Percentiles rank a stretch among this genome's conserved stretches.
phyloP scores from a whole-genome alignment of 2,888 invertebrate genomes.

The Sesia apiformis region DNA sequence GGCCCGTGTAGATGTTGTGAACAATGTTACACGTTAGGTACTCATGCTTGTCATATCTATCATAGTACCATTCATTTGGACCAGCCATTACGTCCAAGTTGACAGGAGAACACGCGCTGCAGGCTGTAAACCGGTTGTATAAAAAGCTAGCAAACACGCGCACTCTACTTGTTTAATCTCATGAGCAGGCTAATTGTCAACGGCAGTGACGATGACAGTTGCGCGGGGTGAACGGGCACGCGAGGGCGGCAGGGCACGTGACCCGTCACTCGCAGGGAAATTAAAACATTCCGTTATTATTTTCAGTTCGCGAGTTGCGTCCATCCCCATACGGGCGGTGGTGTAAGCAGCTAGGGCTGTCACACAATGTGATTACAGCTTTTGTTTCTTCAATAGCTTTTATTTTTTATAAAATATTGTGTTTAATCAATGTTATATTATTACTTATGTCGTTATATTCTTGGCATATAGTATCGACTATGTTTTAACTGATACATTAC shows the following conservation, averaged over 20 bases:
- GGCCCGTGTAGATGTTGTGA: conserved; percentile 22
- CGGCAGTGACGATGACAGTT: conserved; percentile 65
- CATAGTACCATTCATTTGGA: conserved; percentile 26
- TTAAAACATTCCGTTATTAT: conserved; percentile 74
- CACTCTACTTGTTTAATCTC: conserved; percentile 62
- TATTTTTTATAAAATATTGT: no score
- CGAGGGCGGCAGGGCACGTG: conserved; percentile 48
- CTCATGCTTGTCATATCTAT: conserved; percentile 40
- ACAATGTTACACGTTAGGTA: conserved; percentile 21
- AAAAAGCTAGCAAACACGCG: conserved; percentile 41
- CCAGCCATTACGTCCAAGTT: conserved; percentile 25
- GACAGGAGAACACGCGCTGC: conserved; percentile 25
- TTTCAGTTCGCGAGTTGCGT: conserved; percentile 31
- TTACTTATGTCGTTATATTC: no score
- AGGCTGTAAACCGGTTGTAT: conserved; percentile 23
- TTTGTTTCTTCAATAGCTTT: no score
- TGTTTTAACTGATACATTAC: no score
- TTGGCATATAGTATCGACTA: no score
- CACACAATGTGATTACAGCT: not conserved
- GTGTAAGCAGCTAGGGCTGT: not conserved
- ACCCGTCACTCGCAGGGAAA: conserved; percentile 74
- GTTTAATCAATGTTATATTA: no score
- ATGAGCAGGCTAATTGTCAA: conserved; percentile 70
- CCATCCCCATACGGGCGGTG: not conserved
- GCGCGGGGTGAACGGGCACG: conserved; percentile 17